Evolutionary conservation across 37 sponge, comb jelly and placozoan genomes (phyloP).

Genomic region (Petrosia ficiformis): DNA sequence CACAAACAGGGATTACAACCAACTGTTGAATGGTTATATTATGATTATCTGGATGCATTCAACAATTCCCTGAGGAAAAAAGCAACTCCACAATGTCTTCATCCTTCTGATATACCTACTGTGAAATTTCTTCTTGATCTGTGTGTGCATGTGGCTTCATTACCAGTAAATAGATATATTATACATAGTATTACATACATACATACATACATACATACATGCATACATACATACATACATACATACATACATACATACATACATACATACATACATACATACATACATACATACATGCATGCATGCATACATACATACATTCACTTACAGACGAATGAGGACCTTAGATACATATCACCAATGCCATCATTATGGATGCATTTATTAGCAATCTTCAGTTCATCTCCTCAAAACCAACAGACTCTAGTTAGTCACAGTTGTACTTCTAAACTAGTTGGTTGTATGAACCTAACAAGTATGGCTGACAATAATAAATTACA

Average conservation of each 20-base stretch:
- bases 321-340: not conserved
- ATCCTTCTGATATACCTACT: conserved; percentile 50
- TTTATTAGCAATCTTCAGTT: conserved; percentile 27
- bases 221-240: not conserved
- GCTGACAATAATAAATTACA: conserved; percentile 12
- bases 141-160: conserved; percentile 36
- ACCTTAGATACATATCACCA: not conserved
- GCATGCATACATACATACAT: not conserved
- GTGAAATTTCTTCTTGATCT: conserved; percentile 35
- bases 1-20: not conserved
- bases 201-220: not conserved
- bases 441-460: conserved; percentile 25
- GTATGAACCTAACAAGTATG: conserved; percentile 57
- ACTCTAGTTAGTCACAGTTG: conserved; percentile 3
- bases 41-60: conserved; percentile 13
- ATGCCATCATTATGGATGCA: conserved; percentile 14
- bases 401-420: conserved; percentile 33
- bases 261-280: not conserved
- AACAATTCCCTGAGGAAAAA: not conserved
- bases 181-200: too few relatives aligned
- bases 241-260: not conserved
- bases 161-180: conserved; percentile 40
- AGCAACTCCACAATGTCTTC: conserved; percentile 45
- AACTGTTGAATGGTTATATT: conserved; percentile 3
- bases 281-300: not conserved